phyloP scores from a whole-genome alignment of 2,888 invertebrate genomes.

The Sepiola atlantica region DNA sequence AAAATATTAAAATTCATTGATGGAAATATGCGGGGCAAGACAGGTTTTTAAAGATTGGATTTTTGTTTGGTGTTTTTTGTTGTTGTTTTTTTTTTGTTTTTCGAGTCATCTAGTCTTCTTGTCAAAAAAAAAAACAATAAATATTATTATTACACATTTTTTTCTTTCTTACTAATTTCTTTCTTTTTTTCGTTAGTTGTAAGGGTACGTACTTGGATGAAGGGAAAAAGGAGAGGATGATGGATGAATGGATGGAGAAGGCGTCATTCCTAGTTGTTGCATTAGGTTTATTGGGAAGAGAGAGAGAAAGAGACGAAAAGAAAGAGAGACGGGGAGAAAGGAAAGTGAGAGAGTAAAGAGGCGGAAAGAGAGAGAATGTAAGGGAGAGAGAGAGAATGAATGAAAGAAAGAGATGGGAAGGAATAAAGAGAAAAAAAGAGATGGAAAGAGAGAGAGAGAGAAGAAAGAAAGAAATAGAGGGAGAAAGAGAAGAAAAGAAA shows the following conservation, averaged over 20 bases:
- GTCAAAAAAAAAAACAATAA: background rate
- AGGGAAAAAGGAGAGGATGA: background rate
- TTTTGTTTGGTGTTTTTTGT: background rate
- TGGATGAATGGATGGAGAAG: background rate
- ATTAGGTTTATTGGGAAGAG: background rate
- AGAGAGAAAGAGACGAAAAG: background rate
- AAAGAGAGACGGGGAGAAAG: background rate
- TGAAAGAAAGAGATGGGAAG: background rate
- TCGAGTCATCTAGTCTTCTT: background rate
- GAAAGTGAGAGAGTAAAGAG: no score
- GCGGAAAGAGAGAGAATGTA: no score
- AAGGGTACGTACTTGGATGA: slow-evolving; percentile 14
- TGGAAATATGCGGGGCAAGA: no score
- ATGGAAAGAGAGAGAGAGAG: background rate
- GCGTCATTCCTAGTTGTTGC: slow-evolving; percentile 32
- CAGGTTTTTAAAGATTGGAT: no score
- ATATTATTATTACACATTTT: background rate
- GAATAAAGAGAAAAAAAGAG: no score
- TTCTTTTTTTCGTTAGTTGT: background rate
- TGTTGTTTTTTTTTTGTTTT: background rate
- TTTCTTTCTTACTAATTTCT: background rate
- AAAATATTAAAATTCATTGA: background rate
- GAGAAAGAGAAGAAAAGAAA: background rate
- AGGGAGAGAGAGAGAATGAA: background rate
- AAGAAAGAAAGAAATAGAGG: background rate